These are phyloP conservation scores for Danio albolineatus DNA, from an alignment of 2,797 vertebrate genomes.

Conservation along the genomic window DNA sequence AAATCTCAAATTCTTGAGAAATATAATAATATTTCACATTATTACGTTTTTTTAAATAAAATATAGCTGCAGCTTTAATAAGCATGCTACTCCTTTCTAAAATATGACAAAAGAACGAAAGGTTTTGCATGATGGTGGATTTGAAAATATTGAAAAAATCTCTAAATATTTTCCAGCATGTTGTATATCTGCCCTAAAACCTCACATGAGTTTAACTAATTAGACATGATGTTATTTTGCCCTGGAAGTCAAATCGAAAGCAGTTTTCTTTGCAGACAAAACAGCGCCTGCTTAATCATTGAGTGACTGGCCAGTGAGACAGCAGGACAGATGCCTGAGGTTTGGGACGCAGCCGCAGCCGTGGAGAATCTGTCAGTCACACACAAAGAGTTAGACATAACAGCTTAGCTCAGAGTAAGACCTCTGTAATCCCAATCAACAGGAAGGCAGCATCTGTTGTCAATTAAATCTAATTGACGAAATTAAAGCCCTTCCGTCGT, in stretches of 20 bases:
- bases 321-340: slow-evolving; percentile 18
- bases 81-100: background rate
- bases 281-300: background rate
- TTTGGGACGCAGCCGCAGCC: background rate
- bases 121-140: too few species aligned
- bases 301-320: slow-evolving; percentile 5
- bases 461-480: slow-evolving; percentile 47
- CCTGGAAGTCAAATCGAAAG: background rate
- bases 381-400: slow-evolving; percentile 37
- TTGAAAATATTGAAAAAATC: too few species aligned
- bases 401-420: slow-evolving; percentile 17
- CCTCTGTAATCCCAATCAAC: slow-evolving; percentile 47
- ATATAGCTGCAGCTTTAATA: background rate
- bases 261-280: background rate
- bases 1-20: too few species aligned
- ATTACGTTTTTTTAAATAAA: background rate
- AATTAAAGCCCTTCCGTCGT: slow-evolving; percentile 50
- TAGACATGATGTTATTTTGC: background rate
- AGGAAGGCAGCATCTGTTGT: slow-evolving; percentile 44
- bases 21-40: background rate
- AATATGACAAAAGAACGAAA: too few species aligned
- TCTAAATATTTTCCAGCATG: too few species aligned
- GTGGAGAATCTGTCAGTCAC: slow-evolving; percentile 22
- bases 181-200: background rate
- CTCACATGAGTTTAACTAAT: background rate